A percentile compares a stretch with the other conserved stretches of the same genome.
These are phyloP conservation scores for Enteromius unitaeniatus DNA, from an alignment of 2,797 vertebrate genomes.

Conservation along the genomic window DNA sequence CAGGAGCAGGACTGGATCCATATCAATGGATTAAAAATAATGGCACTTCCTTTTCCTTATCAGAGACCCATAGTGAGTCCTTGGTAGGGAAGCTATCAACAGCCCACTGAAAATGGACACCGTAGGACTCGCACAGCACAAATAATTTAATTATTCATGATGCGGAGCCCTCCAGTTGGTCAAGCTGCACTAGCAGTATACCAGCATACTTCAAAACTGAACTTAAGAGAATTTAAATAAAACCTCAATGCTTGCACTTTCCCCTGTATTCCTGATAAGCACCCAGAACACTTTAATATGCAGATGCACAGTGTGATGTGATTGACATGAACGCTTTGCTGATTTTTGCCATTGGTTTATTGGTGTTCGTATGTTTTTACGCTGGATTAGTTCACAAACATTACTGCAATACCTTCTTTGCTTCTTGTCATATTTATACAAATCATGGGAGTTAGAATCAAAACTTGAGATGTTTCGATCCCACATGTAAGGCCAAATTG, in stretches of 20 bases:
- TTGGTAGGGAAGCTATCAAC: constrained; percentile 57
- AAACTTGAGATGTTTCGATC: background rate
- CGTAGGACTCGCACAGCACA: constrained; percentile 63
- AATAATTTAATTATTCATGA: constrained; percentile 79
- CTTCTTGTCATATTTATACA: background rate
- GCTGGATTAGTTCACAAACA: constrained; percentile 1
- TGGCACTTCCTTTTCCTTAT: background rate
- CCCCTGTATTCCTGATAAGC: background rate
- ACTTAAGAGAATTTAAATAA: constrained; percentile 10
- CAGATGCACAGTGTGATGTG: constrained; percentile 3
- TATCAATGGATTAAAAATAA: background rate
- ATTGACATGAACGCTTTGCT: background rate
- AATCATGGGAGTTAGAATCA: background rate
- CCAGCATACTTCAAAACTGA: constrained; percentile 43
- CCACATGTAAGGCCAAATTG: constrained; percentile 21
- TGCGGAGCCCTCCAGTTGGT: constrained; percentile 65
- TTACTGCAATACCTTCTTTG: background rate
- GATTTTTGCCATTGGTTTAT: constrained; percentile 13
- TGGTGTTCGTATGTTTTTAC: constrained; percentile 1
- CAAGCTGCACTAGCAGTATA: constrained; percentile 53
- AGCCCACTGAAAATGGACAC: constrained; percentile 75
- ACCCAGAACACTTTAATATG: constrained; percentile 1
- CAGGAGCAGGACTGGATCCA: background rate
- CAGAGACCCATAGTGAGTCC: background rate
- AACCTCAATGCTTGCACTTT: constrained; percentile 15